Evolutionary conservation across 2,113 vertebrate genomes (phyloP), one percentile per base, ranked within the genome.

Genomic region (Trichomycterus rosablanca): DNA sequence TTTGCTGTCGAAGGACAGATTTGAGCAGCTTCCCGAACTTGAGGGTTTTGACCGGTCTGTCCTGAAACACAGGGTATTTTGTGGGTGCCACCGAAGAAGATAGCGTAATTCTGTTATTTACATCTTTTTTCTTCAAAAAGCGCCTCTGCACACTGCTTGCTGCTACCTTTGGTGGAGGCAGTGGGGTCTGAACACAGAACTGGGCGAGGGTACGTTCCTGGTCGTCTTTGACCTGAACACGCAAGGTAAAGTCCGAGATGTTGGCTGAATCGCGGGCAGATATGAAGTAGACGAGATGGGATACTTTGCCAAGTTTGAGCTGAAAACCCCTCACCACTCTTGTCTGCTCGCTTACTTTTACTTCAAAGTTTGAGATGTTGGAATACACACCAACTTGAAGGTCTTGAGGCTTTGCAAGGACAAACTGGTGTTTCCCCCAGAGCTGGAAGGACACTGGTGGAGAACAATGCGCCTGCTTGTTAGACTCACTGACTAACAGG

Each of bases 121-220:
- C 84, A 75, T 98, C 95, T 0, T 95, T 98, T 84, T 94, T 98
- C 77, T 98, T 98, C 12, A 98, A 88, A 45, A 98, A 98, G 16
- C 96, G 79, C 23, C 96, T 85, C 43, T 90, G 94, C 24, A 87
- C 90, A 0, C 77, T 87, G 0, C 88, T 91, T 59, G 89, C 70
- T 20, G 87, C 88, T 0, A 89, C 86, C 74, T 95, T 97, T 0
- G 94, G 93, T 3, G 90, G 93, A 0, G 95, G 91, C 12, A 88
- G 88, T 0, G 96, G 96, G 0, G 95, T 98, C 78, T 95, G 93
- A 8, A 98, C 93, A 0, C 95, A 98, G 57, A 97, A 98, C 69
- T 98, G 93, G 40, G 90, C 93, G 30, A 98, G 79, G 15, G 94
- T 90, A 66, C 82, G 77, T 5, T 90, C 92, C 26, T 83, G 81